Base-by-base conservation (phyloP, 2,888 invertebrate genomes). In the Leptopilina myrica region DNA sequence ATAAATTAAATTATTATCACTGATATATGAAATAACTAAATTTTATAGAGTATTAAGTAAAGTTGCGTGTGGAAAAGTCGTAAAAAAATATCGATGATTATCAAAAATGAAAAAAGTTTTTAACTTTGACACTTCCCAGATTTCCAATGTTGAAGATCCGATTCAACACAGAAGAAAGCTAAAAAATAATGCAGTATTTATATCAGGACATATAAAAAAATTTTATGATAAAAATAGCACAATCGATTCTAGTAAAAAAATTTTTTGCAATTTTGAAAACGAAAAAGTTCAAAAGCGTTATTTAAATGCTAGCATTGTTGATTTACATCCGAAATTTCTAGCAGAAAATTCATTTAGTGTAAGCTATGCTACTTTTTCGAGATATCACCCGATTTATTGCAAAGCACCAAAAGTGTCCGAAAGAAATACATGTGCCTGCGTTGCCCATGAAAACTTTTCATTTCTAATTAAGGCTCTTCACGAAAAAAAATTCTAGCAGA, bases 361-460 rank as follows among this genome's bases (percentile, higher is more conserved):
- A 56, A 56, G 56, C 56, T 56, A 56, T 56, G 56, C 12, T n/a
- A 56, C 56, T 0, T 56, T 56, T 56, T 56, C 14, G 9, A 56
- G n/a, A 56, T 56, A 56, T 5, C 56, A 14, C 56, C 56, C 14
- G 4, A 56, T 56, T 56, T 6, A 12, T n/a, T 59, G 59, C 59
- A 59, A n/a, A 59, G 59, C n/a, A 59, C 59, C 59, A 6, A 59
- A 59, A 59, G n/a, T 59, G n/a, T 59, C 59, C 1, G 59, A 59
- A 59, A 59, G n/a, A 15, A 59, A 59, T 59, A 59, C 59, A 59
- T 59, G 59, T 59, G 59, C n/a, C 59, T 59, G 59, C 15, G n/a
- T 59, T 59, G 14, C 7, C 3, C 15, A 59, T n/a, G 59, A 59
- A 59, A 59, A 59, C 14, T 59, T 59, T 59, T 59, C 5, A 59